Conservation (phyloP, 2,797 vertebrate species). For the Cynodonichthys magdalenae region DNA sequence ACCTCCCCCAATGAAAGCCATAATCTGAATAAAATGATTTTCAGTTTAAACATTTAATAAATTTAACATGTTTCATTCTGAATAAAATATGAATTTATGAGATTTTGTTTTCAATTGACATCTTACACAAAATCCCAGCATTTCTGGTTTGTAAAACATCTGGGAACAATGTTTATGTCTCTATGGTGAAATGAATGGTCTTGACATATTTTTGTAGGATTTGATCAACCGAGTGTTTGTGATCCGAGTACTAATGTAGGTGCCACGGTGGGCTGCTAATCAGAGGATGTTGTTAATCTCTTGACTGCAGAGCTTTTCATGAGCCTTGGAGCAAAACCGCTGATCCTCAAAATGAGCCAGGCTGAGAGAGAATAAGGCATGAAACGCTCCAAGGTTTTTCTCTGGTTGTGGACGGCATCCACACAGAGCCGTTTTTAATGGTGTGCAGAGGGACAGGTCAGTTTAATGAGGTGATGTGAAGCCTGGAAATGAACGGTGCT, state of each 20-base stretch:
- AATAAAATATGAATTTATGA: no score
- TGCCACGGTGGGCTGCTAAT: conserved; percentile 68
- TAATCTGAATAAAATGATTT: no score
- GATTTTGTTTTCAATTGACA: no score
- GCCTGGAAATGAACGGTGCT: conserved; percentile 67
- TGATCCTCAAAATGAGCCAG: conserved; percentile 49
- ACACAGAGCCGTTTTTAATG: conserved; percentile 45
- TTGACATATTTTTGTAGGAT: not conserved
- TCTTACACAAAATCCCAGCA: no score
- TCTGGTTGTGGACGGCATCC: conserved; percentile 12
- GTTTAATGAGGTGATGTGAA: conserved; percentile 70
- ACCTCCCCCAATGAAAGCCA: no score
- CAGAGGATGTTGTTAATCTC: conserved; percentile 73
- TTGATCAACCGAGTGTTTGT: conserved; percentile 32
- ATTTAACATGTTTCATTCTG: no score
- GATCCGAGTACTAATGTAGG: conserved; percentile 38
- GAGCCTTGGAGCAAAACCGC: conserved; percentile 62
- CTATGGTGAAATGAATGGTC: conserved; percentile 14
- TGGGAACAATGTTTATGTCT: conserved; percentile 4
- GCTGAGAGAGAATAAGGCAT: conserved; percentile 25
- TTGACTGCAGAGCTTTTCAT: conserved; percentile 66
- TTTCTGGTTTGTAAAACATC: not conserved
- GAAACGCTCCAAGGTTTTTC: not conserved
- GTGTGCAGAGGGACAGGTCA: conserved; percentile 57
- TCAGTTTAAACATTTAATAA: no score